Conservation (phyloP, 2,888 invertebrate genomes). For the Melanostoma scalare region DNA sequence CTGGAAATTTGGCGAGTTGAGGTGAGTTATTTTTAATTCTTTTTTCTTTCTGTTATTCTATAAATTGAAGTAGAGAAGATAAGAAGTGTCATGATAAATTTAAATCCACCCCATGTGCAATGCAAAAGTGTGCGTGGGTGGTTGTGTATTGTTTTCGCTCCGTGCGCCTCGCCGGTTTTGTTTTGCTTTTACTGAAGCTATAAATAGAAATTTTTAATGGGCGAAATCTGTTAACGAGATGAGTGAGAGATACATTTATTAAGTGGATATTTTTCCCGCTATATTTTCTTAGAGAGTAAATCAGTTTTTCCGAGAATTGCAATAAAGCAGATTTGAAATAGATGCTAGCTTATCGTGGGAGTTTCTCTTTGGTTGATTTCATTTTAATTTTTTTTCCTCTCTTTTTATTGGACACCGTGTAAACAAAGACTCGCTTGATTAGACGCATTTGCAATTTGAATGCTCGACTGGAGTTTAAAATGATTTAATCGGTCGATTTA, state of each 20-base stretch:
- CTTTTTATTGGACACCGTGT: neutral
- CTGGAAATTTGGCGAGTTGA: conserved; percentile 92
- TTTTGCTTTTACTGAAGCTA: neutral
- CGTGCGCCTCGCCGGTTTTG: neutral
- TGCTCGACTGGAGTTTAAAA: conserved; percentile 2
- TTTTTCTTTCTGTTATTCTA: neutral
- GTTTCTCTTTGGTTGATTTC: neutral
- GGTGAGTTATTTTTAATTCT: conserved; percentile 83
- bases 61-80: neutral
- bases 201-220: conserved; percentile 36
- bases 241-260: conserved; percentile 11
- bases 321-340: neutral
- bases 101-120: neutral
- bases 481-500: neutral
- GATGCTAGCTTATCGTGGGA: too few species aligned
- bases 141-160: neutral
- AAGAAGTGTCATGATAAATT: conserved; percentile 33
- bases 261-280: neutral
- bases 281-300: neutral
- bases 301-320: conserved; percentile 2
- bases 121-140: neutral
- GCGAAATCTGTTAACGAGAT: conserved; percentile 33
- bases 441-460: conserved; percentile 1
- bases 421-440: conserved; percentile 19
- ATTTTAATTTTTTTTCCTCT: neutral